A percentile compares a stretch with the other conserved stretches of the same genome.
Evolutionary conservation across 2,888 invertebrate species (phyloP).

Genomic region (Chaetoderma sp.): DNA sequence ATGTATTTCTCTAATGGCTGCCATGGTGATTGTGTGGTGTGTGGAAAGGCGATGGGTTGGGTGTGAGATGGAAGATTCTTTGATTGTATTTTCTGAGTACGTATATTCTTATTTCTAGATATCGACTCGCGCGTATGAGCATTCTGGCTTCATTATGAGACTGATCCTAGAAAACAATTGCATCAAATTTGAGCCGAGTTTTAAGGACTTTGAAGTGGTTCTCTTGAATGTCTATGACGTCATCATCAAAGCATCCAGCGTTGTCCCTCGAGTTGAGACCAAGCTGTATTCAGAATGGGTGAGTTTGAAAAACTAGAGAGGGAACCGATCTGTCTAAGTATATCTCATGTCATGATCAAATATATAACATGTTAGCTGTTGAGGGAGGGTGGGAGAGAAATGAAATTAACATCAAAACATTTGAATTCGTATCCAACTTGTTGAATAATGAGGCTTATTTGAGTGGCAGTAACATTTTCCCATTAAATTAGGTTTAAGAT

Average conservation of each 20-base stretch:
- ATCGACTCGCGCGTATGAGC: constrained; percentile 67
- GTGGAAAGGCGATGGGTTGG: too few relatives aligned
- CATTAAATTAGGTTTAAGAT: too few relatives aligned
- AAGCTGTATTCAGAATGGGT: constrained; percentile 79
- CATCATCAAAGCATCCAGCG: constrained; percentile 80
- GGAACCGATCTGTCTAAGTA: constrained; percentile 40
- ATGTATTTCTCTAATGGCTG: too few relatives aligned
- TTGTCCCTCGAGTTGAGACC: constrained; percentile 84
- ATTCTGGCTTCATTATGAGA: constrained; percentile 69
- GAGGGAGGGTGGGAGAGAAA: too few relatives aligned
- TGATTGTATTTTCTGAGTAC: not conserved
- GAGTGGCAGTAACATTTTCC: too few relatives aligned
- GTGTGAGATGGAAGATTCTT: too few relatives aligned
- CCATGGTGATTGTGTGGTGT: too few relatives aligned
- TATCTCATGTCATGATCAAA: not conserved
- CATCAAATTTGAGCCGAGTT: constrained; percentile 70
- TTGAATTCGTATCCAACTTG: too few relatives aligned
- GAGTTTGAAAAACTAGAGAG: too few relatives aligned
- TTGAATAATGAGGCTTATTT: too few relatives aligned
- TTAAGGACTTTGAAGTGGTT: constrained; percentile 79
- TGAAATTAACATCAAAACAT: too few relatives aligned
- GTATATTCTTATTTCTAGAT: constrained; percentile 43
- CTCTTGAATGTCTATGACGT: constrained; percentile 80
- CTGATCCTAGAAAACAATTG: constrained; percentile 67
- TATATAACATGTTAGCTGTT: not conserved